A percentile compares a stretch with the other conserved stretches of the same genome.
Conservation (phyloP, 2,797 vertebrate genomes). For the Hydrolagus colliei region DNA sequence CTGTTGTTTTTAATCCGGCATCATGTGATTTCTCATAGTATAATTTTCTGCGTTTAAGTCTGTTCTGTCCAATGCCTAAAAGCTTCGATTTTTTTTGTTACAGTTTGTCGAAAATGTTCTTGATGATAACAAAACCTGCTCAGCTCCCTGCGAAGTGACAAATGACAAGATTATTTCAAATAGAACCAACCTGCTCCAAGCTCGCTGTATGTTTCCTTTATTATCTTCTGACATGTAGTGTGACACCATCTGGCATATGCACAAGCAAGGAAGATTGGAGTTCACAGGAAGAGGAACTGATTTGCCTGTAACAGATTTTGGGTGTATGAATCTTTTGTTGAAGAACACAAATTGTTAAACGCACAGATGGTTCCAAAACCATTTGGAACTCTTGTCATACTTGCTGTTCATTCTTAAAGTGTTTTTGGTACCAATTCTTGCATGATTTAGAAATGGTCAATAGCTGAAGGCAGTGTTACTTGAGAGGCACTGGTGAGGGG, state of each 20-base stretch:
- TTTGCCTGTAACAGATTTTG: constrained; percentile 17
- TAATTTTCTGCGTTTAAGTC: too few species aligned
- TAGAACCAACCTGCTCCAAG: neutral
- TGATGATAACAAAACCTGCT: too few species aligned
- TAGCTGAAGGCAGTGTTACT: neutral
- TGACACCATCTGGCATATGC: constrained; percentile 2
- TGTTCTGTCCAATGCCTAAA: too few species aligned
- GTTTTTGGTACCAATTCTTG: neutral
- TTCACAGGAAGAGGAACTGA: constrained; percentile 15
- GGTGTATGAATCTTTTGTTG: constrained; percentile 9
- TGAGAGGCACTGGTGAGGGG: too few species aligned
- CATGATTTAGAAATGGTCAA: constrained; percentile 7
- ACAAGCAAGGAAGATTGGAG: neutral
- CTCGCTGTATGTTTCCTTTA: neutral
- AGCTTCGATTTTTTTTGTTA: too few species aligned
- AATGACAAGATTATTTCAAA: neutral
- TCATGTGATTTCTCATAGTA: too few species aligned
- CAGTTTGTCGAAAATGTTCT: too few species aligned
- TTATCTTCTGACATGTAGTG: constrained; percentile 9
- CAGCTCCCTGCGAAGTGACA: too few species aligned
- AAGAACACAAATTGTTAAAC: neutral
- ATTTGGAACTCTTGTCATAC: neutral
- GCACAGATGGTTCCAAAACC: neutral
- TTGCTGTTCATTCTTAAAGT: neutral
- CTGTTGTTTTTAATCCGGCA: too few species aligned